Conservation (phyloP, 2,888 invertebrate genomes). For the Mythimna loreyi region DNA sequence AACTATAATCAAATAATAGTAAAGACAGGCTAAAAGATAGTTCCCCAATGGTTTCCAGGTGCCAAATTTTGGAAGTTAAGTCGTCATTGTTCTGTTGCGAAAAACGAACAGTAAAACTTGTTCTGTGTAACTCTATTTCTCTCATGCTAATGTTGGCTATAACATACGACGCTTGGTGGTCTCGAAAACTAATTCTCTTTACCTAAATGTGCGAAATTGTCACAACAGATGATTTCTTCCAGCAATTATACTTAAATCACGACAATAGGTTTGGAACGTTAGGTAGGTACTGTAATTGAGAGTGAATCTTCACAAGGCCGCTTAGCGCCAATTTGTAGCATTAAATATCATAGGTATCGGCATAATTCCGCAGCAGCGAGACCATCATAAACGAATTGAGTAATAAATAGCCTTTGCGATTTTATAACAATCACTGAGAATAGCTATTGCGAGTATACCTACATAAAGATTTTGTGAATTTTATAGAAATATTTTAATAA, state of each 20-base stretch:
- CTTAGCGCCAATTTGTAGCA: neutral
- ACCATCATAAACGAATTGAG: neutral
- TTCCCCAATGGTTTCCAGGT: neutral
- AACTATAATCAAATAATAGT: neutral
- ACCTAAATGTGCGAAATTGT: neutral
- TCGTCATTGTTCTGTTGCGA: neutral
- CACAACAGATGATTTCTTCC: neutral
- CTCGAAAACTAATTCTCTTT: neutral
- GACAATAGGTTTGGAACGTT: neutral
- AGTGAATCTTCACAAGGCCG: neutral
- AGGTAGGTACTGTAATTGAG: neutral
- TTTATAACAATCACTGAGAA: slow-evolving; percentile 2
- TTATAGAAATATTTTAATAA: slow-evolving; percentile 30
- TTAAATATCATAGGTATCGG: neutral
- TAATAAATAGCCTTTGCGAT: slow-evolving; percentile 9
- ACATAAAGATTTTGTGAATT: slow-evolving; percentile 10
- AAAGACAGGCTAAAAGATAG: neutral
- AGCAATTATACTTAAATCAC: neutral
- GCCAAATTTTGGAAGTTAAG: neutral
- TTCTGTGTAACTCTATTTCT: neutral
- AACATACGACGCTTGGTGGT: neutral
- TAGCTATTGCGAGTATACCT: slow-evolving; percentile 14
- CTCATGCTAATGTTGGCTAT: neutral
- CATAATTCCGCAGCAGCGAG: neutral
- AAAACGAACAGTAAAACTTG: neutral